A percentile compares a stretch with the other conserved stretches of the same genome.
phyloP scores from a whole-genome alignment of 1,140 invertebrate genomes.

The Drosophila lowei region DNA sequence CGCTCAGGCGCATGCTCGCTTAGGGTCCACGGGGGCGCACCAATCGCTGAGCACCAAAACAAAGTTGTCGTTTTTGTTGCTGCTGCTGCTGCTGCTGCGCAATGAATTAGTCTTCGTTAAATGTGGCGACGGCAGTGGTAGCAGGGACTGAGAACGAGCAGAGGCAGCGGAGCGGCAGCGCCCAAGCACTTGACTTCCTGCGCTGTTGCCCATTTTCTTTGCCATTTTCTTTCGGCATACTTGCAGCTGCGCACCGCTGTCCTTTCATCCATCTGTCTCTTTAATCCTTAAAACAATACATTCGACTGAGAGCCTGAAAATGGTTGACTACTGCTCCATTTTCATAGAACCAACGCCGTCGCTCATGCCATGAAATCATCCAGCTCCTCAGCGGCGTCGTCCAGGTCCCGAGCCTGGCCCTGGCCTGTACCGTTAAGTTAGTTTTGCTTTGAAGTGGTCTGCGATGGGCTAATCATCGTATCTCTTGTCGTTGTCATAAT shows the following conservation, averaged over 20 bases:
- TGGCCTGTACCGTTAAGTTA: slow-evolving; percentile 3
- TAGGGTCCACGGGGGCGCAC: slow-evolving; percentile 2
- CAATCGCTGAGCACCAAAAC: slow-evolving; percentile 61
- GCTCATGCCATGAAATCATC: slow-evolving; percentile 41
- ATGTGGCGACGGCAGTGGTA: slow-evolving; percentile 56
- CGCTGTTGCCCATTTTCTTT: slow-evolving; percentile 71
- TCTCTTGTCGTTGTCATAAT: slow-evolving; percentile 41
- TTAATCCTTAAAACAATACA: slow-evolving; percentile 37
- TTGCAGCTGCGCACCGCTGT: slow-evolving; percentile 42
- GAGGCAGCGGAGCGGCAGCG: too few species aligned
- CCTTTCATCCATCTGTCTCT: not conserved
- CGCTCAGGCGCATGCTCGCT: slow-evolving; percentile 28
- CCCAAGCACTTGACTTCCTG: slow-evolving; percentile 11
- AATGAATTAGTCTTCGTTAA: slow-evolving; percentile 82
- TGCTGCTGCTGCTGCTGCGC: slow-evolving; percentile 45
- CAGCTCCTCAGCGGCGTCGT: slow-evolving; percentile 26
- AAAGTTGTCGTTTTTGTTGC: slow-evolving; percentile 52
- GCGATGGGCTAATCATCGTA: slow-evolving; percentile 15
- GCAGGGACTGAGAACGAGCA: not conserved
- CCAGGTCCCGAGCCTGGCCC: slow-evolving; percentile 3
- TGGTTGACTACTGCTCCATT: slow-evolving; percentile 37
- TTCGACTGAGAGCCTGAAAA: slow-evolving; percentile 58
- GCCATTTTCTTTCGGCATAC: slow-evolving; percentile 44
- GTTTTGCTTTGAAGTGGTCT: slow-evolving; percentile 1
- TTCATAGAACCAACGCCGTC: slow-evolving; percentile 2